Evolutionary conservation across 2,888 invertebrate genomes (phyloP).

Genomic region (Stictocephala bisonia): DNA sequence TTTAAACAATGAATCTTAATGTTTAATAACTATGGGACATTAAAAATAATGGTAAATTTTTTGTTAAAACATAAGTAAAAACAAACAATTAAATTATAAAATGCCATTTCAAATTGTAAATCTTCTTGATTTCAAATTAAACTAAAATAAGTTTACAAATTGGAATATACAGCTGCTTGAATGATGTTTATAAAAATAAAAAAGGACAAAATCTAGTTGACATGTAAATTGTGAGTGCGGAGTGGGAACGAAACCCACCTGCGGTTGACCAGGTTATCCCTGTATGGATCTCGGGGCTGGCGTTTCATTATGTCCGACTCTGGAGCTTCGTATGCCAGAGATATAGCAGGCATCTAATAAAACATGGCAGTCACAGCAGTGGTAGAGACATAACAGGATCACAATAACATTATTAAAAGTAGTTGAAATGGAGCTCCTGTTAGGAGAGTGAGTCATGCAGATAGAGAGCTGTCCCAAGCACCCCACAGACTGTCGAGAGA

Average conservation of each 20-base stretch:
- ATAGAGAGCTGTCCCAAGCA: too few species aligned
- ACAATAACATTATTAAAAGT: conserved; percentile 23
- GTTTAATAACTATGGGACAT: too few species aligned
- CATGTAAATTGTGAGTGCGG: conserved; percentile 15
- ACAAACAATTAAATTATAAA: neutral
- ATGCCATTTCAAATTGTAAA: neutral
- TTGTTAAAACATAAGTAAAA: neutral
- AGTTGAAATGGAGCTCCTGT: conserved; percentile 13
- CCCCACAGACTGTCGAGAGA: conserved; percentile 44
- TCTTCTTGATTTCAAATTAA: neutral
- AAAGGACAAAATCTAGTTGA: conserved; percentile 29
- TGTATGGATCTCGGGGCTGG: conserved; percentile 96
- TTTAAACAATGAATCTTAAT: too few species aligned
- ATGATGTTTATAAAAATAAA: neutral
- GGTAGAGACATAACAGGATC: conserved; percentile 39
- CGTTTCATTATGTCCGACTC: conserved; percentile 99
- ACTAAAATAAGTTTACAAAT: neutral
- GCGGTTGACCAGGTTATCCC: conserved; percentile 99
- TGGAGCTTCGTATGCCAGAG: conserved; percentile 98
- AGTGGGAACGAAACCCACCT: conserved; percentile 76
- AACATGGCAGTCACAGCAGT: conserved; percentile 49
- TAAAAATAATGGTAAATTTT: too few species aligned
- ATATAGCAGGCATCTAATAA: conserved; percentile 95
- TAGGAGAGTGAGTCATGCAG: conserved; percentile 31
- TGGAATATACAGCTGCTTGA: neutral